These are phyloP conservation scores for Dolichopus griseipennis DNA, from an alignment of 2,888 invertebrate genomes.

Conservation along the genomic window DNA sequence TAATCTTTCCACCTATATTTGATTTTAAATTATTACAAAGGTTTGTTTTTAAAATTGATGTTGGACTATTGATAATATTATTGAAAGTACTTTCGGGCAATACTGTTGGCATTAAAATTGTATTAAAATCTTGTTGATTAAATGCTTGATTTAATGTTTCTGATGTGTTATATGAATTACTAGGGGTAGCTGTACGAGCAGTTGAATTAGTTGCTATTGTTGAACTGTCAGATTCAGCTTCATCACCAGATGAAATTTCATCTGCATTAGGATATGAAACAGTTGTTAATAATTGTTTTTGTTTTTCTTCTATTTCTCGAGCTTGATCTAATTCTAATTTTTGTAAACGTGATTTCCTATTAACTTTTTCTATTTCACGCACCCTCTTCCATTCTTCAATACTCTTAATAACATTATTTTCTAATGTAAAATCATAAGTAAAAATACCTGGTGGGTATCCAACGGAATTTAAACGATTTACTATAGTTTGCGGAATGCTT, in stretches of 20 bases:
- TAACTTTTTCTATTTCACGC: constrained; percentile 54
- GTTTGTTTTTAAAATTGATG: background rate
- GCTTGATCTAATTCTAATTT: constrained; percentile 50
- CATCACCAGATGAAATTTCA: constrained; percentile 51
- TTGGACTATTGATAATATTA: background rate
- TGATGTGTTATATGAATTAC: background rate
- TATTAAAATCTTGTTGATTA: constrained; percentile 31
- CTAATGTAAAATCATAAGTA: constrained; percentile 64
- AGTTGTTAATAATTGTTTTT: constrained; percentile 50
- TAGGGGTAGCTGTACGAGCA: constrained; percentile 5
- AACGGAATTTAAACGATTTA: constrained; percentile 47
- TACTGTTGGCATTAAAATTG: constrained; percentile 41
- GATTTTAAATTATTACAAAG: constrained; percentile 7
- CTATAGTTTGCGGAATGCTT: constrained; percentile 50
- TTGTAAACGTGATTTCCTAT: constrained; percentile 53
- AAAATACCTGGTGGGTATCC: constrained; percentile 45
- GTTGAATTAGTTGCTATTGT: constrained; percentile 8
- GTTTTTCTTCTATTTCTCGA: constrained; percentile 49
- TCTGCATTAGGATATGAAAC: constrained; percentile 55
- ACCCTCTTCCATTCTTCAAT: constrained; percentile 61
- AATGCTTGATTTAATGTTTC: constrained; percentile 12
- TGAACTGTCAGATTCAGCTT: constrained; percentile 28
- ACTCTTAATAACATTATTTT: constrained; percentile 61
- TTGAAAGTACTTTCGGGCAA: constrained; percentile 22
- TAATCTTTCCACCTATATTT: constrained; percentile 30